Base-by-base conservation (phyloP, 2,113 vertebrate species). In the Microtus oregoni region DNA sequence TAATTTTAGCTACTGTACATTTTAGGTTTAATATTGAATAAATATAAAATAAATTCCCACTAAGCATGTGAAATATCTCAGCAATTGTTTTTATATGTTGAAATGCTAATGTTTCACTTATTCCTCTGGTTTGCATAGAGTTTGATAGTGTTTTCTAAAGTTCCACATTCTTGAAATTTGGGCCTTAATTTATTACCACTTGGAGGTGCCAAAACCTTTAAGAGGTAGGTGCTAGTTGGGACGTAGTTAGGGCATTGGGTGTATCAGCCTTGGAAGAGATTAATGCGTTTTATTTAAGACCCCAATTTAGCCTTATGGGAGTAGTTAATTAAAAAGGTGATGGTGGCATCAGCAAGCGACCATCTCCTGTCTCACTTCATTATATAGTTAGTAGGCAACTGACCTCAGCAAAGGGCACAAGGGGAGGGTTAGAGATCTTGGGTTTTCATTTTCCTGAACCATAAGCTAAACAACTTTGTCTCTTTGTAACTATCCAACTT, bases 1-100 rank as follows among this genome's bases (percentile, higher is more conserved):
- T 90, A 55, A 58, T 91, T 91, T 93, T 77, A 91, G 35, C 14
- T 83, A n/a, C 2, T 86, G 88, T 76, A 92, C 77, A 93, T 89
- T 93, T 92, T 87, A 38, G 44, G 24, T 50, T 87, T 90, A 92
- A 92, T 63, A 55, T 1, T 41, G 4, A 90, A 61, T n/a, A 28
- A 73, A 20, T 95, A 13, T 38, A 76, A 96, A 85, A 85, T 50
- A 79, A 79, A 70, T 96, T 90, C 4, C 10, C 5, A 85, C n/a
- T 70, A 47, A 78, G 22, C 7, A 93, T 58, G 30, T 47, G 41
- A 28, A 41, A 47, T 86, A 83, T 55, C 9, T 91, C n/a, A 86
- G 50, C 68, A 79, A 32, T 78, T 95, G 3, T 63, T 52, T 85
- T 92, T 75, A 50, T 0, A 41, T 55, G 12, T 79, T 73, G 28